A percentile compares a stretch with the other conserved stretches of the same genome.
phyloP scores from a whole-genome alignment of 1,140 invertebrate genomes.

The Tribolium madens region DNA sequence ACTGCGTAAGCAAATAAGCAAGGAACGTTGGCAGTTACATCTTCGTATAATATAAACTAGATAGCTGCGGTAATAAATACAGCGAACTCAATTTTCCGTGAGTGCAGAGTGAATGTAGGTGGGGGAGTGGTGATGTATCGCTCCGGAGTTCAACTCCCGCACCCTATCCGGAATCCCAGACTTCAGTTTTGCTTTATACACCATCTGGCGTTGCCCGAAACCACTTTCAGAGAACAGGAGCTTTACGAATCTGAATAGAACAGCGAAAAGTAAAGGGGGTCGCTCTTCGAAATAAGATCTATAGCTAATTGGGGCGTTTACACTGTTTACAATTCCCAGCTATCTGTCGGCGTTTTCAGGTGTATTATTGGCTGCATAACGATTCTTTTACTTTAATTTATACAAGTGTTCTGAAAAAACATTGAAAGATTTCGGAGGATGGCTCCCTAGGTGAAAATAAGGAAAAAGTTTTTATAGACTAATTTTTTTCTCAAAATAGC shows the following conservation, averaged over 20 bases:
- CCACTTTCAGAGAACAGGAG: conserved; percentile 50
- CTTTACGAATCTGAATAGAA: conserved; percentile 40
- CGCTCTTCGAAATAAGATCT: background rate
- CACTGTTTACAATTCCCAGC: background rate
- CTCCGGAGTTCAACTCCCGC: conserved; percentile 50
- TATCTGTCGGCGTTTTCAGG: background rate
- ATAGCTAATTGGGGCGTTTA: background rate
- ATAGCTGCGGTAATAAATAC: conserved; percentile 59
- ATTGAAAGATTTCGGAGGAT: too few species aligned
- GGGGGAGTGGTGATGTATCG: conserved; percentile 54
- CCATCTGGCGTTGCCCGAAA: conserved; percentile 55
- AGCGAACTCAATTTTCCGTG: conserved; percentile 61
- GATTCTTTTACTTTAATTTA: background rate
- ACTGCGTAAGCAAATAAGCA: conserved; percentile 36
- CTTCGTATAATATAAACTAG: conserved; percentile 56
- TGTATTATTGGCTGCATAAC: background rate
- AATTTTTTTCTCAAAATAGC: too few species aligned
- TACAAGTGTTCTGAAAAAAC: too few species aligned
- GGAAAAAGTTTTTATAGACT: too few species aligned
- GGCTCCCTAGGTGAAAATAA: too few species aligned
- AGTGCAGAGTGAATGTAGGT: conserved; percentile 54
- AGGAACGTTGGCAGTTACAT: conserved; percentile 44
- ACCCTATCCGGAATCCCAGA: conserved; percentile 51
- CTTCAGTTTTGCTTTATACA: conserved; percentile 52
- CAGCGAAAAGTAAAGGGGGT: conserved; percentile 11